Percentiles rank a stretch among this genome's conserved stretches.
phyloP scores from a whole-genome alignment of 2,113 vertebrate genomes.

The Notechis scutatus region DNA sequence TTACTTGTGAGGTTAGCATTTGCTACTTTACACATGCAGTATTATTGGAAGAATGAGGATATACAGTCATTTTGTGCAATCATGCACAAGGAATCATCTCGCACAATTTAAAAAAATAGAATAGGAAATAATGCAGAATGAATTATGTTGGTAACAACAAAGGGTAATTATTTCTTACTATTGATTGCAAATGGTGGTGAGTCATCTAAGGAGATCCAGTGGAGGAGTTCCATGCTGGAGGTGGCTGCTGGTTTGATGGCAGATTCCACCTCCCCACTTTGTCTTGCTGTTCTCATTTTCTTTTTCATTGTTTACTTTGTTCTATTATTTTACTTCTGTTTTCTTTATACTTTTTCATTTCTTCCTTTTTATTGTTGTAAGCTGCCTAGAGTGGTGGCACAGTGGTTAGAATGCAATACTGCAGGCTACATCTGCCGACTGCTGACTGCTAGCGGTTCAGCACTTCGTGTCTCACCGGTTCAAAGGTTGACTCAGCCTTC shows the following conservation, averaged over 20 bases:
- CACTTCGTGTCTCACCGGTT: background rate
- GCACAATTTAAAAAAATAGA: background rate
- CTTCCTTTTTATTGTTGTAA: background rate
- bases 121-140: background rate
- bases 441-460: background rate
- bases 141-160: background rate
- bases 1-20: constrained; percentile 67
- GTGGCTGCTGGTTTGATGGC: background rate
- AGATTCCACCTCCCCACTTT: background rate
- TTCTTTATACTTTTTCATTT: background rate
- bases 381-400: background rate
- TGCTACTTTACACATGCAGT: constrained; percentile 23
- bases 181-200: background rate
- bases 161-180: background rate
- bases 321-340: background rate
- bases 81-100: fast-evolving
- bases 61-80: background rate
- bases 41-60: background rate
- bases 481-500: background rate
- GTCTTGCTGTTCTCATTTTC: background rate
- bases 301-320: background rate
- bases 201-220: background rate
- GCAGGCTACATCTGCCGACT: background rate
- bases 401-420: background rate
- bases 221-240: background rate